A percentile compares a stretch with the other conserved stretches of the same genome.
These are phyloP conservation scores for Telmatherina bonti DNA, from an alignment of 2,797 vertebrate species.

Conservation along the genomic window DNA sequence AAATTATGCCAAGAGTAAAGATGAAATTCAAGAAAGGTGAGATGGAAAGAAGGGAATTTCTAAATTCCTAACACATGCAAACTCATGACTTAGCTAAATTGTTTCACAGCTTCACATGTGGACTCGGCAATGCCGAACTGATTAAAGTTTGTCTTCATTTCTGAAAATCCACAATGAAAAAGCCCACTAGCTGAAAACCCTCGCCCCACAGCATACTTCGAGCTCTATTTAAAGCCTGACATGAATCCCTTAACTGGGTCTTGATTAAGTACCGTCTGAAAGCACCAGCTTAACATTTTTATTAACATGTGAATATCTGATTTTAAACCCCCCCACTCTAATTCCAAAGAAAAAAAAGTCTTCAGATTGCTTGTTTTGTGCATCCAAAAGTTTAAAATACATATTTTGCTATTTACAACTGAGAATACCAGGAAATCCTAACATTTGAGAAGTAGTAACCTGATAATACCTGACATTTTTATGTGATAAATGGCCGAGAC, in stretches of 20 bases:
- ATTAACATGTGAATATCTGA: neutral
- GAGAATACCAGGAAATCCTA: conserved; percentile 18
- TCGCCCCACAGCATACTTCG: neutral
- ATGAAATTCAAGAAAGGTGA: conserved; percentile 27
- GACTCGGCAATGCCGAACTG: neutral
- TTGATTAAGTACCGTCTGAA: neutral
- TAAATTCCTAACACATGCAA: conserved; percentile 13
- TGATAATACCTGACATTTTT: neutral
- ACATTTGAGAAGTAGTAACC: neutral
- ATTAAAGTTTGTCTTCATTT: neutral
- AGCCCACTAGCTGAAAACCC: neutral
- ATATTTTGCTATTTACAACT: neutral
- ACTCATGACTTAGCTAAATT: conserved; percentile 20
- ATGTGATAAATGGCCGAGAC: conserved; percentile 8
- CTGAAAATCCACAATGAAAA: conserved; percentile 1
- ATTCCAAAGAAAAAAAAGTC: neutral
- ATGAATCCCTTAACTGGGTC: neutral
- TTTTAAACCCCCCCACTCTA: neutral
- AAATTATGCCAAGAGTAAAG: conserved; percentile 8
- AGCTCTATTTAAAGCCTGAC: neutral
- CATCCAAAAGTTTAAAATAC: neutral
- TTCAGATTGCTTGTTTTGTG: conserved; percentile 10
- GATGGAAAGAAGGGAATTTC: conserved; percentile 12
- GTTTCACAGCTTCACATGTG: conserved; percentile 1
- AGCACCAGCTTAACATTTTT: neutral